These are phyloP conservation scores for Cephalopholis sonnerati DNA, from an alignment of 2,113 vertebrate species.

Conservation along the genomic window DNA sequence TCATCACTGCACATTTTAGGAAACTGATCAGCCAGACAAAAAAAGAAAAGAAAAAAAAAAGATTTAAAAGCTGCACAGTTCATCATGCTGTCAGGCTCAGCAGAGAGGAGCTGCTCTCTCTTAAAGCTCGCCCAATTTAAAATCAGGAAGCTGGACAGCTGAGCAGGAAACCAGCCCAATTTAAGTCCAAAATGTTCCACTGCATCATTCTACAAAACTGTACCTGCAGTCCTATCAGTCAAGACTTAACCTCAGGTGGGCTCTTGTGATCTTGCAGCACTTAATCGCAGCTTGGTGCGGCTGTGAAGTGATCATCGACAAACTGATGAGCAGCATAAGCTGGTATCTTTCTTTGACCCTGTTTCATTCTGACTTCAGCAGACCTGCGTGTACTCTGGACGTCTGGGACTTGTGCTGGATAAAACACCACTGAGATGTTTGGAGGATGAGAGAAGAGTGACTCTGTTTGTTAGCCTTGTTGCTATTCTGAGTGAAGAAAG, in stretches of 20 bases:
- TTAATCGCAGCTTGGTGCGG: slow-evolving; percentile 5
- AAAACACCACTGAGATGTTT: neutral
- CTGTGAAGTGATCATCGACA: neutral
- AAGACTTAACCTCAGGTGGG: slow-evolving; percentile 18
- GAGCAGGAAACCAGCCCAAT: slow-evolving; percentile 36
- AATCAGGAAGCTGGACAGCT: slow-evolving; percentile 38
- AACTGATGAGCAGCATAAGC: neutral
- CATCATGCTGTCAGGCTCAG: slow-evolving; percentile 7
- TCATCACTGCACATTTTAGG: slow-evolving; percentile 5
- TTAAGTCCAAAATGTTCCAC: slow-evolving; percentile 35
- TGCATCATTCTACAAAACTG: slow-evolving; percentile 34
- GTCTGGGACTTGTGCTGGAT: neutral
- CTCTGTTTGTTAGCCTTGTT: slow-evolving; percentile 1
- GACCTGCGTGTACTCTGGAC: neutral
- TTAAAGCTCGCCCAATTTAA: slow-evolving; percentile 32
- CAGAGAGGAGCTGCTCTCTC: slow-evolving; percentile 4
- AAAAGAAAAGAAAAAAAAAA: neutral
- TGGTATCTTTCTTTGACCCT: neutral
- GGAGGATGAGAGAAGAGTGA: slow-evolving; percentile 2
- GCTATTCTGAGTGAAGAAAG: slow-evolving; percentile 13
- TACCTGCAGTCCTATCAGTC: neutral
- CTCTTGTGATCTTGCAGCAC: slow-evolving; percentile 17
- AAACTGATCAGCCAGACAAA: neutral
- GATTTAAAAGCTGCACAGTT: slow-evolving; percentile 21
- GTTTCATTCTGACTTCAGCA: neutral